A percentile compares a stretch with the other conserved stretches of the same genome.
Conservation (phyloP, 1,140 invertebrate species). For the Arctopsyche grandis region DNA sequence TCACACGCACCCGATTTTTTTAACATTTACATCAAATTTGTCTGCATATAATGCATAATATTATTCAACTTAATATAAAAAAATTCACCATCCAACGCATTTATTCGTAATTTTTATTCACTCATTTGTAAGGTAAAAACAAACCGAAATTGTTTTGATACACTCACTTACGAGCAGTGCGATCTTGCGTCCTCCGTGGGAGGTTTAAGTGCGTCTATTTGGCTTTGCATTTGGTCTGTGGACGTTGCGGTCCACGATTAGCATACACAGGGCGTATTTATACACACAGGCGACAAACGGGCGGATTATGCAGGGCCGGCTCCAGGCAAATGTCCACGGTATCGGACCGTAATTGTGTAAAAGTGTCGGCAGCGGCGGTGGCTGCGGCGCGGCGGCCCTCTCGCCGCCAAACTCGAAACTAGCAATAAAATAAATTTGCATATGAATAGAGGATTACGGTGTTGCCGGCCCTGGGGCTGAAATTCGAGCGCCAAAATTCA, state of each 20-base stretch:
- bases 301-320: neutral
- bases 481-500: neutral
- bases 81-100: no score
- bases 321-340: neutral
- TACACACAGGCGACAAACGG: conserved; percentile 14
- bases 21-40: no score
- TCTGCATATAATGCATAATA: no score
- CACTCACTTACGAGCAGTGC: no score
- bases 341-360: conserved; percentile 13
- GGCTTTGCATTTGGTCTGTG: neutral
- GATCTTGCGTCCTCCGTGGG: no score
- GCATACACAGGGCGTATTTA: conserved; percentile 9
- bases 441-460: conserved; percentile 55
- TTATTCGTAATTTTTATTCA: no score
- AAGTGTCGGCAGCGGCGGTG: neutral
- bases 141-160: no score
- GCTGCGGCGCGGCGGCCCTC: neutral
- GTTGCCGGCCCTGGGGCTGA: no score
- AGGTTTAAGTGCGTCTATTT: no score
- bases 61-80: no score
- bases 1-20: no score
- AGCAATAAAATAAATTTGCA: conserved; percentile 56
- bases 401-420: conserved; percentile 53
- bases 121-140: no score
- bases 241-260: neutral